These are phyloP conservation scores for Beaufortia kweichowensis DNA, from an alignment of 2,113 vertebrate species.

Conservation along the genomic window DNA sequence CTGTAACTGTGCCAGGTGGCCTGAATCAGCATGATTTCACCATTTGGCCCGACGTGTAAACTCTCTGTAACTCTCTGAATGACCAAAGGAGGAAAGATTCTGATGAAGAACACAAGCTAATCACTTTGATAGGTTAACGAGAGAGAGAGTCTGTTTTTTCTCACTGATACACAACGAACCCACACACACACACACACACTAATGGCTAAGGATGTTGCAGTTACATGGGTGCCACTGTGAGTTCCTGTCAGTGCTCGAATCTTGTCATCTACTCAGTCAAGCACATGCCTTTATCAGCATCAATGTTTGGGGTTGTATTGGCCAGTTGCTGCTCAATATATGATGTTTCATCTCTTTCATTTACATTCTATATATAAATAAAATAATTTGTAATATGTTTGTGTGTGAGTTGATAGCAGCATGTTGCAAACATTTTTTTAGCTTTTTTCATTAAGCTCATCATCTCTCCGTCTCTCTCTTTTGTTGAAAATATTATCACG, in stretches of 20 bases:
- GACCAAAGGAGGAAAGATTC: neutral
- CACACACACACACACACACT: neutral
- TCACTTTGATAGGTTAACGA: neutral
- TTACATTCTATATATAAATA: no score
- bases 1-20: no score
- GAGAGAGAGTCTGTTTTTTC: neutral
- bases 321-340: neutral
- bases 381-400: no score
- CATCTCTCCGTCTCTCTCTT: no score
- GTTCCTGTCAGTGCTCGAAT: constrained; percentile 26
- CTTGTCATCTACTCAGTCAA: constrained; percentile 28
- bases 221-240: constrained; percentile 18
- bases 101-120: neutral
- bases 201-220: constrained; percentile 28
- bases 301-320: neutral
- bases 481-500: no score
- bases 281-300: constrained; percentile 6
- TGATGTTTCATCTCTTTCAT: no score
- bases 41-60: no score
- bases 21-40: no score
- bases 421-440: no score
- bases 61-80: neutral
- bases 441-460: no score
- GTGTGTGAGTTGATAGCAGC: no score
- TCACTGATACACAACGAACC: neutral